Evolutionary conservation across 1,140 invertebrate species (phyloP), one percentile per base, ranked within the genome.

Genomic region (Wasmannia auropunctata): DNA sequence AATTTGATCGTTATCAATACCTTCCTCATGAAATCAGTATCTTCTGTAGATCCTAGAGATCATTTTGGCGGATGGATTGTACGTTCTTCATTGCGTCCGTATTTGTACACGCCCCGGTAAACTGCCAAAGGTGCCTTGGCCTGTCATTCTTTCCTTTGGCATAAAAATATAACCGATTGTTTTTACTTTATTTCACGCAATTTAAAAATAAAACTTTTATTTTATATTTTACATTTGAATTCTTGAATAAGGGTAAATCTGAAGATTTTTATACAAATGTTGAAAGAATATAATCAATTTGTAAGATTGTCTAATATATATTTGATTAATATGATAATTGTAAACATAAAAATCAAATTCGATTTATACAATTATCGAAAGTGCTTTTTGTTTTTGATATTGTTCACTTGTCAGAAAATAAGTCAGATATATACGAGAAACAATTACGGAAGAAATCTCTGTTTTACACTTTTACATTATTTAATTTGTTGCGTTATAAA

Each of bases 1-100:
- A 99, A 99, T 96, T 99, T 99, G 89, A 98, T 99, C 98, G 99
- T 99, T 25, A 99, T 99, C 1, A 99, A 96, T 0, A 99, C 99
- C 94, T 99, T 99, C 97, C 99, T 99, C 11, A 99, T 96, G 94
- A 99, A 99, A 95, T 99, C 99, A 88, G 98, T n/a, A n/a, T n/a
- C 97, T 94, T 99, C 98, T 0, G 98, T 98, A 0, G 98, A 98
- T 91, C 98, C 96, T n/a, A 88, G 98, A 98, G 0, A 98, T 98
- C n/a, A 99, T 99, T 96, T 99, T 99, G 0, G 99, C 98, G 8
- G 0, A 99, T 98, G 0, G 98, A 97, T 95, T 98, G n/a, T n/a
- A n/a, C n/a, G 97, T 93, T 98, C 98, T 91, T 98, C 98, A 5
- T 97, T 97, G 14, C 97, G 96, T 25, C 97, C 96, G 92, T 98